These are phyloP conservation scores for Eleutherodactylus coqui DNA, from an alignment of 2,797 vertebrate genomes.

Conservation along the genomic window DNA sequence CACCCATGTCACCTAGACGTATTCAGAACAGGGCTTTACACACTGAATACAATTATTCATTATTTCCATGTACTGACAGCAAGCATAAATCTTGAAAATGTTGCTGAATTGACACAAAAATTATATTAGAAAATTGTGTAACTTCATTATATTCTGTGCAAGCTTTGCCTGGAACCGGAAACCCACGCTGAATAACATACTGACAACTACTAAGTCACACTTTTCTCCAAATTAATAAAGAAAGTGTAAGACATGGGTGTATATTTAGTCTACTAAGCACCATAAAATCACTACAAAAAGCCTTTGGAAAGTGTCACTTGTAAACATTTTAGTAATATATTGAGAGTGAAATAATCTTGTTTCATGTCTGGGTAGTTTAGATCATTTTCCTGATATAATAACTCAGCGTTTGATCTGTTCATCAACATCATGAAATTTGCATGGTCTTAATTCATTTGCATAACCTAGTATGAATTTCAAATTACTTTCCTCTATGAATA, in stretches of 20 bases:
- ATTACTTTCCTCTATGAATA: neutral
- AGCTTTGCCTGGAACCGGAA: neutral
- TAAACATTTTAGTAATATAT: constrained; percentile 30
- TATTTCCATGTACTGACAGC: neutral
- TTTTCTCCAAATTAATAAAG: neutral
- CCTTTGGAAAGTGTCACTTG: neutral
- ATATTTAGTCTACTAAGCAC: neutral
- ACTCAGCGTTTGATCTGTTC: constrained; percentile 28
- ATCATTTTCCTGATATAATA: constrained; percentile 42
- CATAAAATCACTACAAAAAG: neutral
- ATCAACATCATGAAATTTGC: constrained; percentile 37
- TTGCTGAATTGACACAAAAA: neutral
- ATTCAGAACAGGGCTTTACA: neutral
- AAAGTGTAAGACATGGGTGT: neutral
- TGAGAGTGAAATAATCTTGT: constrained; percentile 24
- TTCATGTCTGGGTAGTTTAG: constrained; percentile 35
- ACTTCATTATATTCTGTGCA: neutral
- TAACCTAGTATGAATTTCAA: constrained; percentile 20
- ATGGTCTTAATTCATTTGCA: constrained; percentile 34
- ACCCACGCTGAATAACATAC: neutral
- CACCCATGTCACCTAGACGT: no score
- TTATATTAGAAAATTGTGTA: neutral
- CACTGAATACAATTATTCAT: neutral
- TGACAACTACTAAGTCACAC: neutral
- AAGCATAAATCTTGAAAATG: neutral